Percentiles rank a stretch among this genome's conserved stretches.
These are phyloP conservation scores for Pseudomugil tenellus DNA, from an alignment of 2,797 vertebrate genomes.

Conservation along the genomic window DNA sequence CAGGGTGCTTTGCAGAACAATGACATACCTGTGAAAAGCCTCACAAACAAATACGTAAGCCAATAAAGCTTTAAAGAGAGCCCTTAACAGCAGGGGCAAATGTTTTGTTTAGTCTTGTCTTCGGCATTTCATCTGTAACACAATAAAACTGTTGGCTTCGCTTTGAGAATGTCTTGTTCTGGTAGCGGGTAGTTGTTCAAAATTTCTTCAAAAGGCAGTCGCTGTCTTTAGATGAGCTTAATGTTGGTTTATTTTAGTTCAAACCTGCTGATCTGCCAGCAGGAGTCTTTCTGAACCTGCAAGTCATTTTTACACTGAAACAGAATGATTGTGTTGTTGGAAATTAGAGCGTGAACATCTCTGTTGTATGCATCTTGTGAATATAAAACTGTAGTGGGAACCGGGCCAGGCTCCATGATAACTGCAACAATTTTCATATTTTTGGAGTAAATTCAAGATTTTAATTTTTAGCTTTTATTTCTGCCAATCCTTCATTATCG, in stretches of 20 bases:
- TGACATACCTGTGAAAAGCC: slow-evolving; percentile 20
- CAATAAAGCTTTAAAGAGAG: slow-evolving; percentile 18
- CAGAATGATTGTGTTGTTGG: not conserved
- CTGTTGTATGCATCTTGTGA: not conserved
- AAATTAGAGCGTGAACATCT: not conserved
- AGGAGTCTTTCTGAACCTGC: not conserved
- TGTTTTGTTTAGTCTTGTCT: slow-evolving; percentile 26
- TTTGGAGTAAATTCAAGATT: not conserved
- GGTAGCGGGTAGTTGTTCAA: not conserved
- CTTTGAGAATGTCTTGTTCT: slow-evolving; percentile 7
- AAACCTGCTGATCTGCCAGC: not conserved
- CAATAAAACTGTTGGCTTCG: slow-evolving; percentile 3
- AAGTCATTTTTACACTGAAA: not conserved
- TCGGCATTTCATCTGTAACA: slow-evolving; percentile 2
- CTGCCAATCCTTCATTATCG: too few relatives aligned
- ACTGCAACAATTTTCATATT: not conserved
- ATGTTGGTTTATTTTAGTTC: not conserved
- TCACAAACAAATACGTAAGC: not conserved
- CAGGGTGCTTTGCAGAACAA: slow-evolving; percentile 36
- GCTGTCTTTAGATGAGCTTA: not conserved
- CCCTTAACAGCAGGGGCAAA: slow-evolving; percentile 8
- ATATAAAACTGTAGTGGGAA: not conserved
- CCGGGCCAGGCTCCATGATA: not conserved
- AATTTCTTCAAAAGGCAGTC: not conserved
- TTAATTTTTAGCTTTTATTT: too few relatives aligned